phyloP scores from a whole-genome alignment of 2,888 invertebrate genomes.

The Hirtodrosophila duncani region DNA sequence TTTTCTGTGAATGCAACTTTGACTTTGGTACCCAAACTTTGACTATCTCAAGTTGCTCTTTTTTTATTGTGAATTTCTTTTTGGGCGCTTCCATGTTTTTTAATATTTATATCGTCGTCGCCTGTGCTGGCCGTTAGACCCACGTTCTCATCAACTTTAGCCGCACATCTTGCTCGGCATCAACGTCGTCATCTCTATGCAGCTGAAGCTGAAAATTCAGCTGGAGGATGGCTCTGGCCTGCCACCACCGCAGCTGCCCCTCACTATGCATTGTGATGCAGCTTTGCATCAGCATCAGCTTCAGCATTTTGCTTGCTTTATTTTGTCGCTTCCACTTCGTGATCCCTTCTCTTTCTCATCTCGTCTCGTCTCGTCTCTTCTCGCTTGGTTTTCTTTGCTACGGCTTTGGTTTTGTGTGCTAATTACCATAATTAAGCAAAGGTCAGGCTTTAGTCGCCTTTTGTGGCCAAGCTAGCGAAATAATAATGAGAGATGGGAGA shows the following conservation, averaged over 20 bases:
- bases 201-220: slow-evolving; percentile 1
- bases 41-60: background rate
- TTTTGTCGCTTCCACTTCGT: slow-evolving; percentile 5
- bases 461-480: slow-evolving; percentile 60
- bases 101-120: slow-evolving; percentile 54
- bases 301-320: slow-evolving; percentile 22
- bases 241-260: slow-evolving; percentile 11
- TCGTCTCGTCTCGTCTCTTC: slow-evolving; percentile 26
- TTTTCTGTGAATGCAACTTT: too few relatives aligned
- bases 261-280: too few relatives aligned
- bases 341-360: background rate
- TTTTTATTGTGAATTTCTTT: background rate
- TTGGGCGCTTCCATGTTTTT: slow-evolving; percentile 27
- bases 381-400: slow-evolving; percentile 43
- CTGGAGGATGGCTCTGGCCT: background rate
- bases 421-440: slow-evolving; percentile 73
- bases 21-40: too few relatives aligned
- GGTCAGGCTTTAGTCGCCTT: slow-evolving; percentile 71
- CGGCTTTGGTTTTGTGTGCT: slow-evolving; percentile 46
- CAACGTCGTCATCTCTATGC: slow-evolving; percentile 26
- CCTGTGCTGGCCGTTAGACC: slow-evolving; percentile 30
- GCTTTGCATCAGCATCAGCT: background rate
- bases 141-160: too few relatives aligned
- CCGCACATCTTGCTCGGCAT: slow-evolving; percentile 37
- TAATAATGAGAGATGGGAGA: slow-evolving; percentile 54